These are phyloP conservation scores for Takifugu ocellatus DNA, from an alignment of 2,797 vertebrate species.

Conservation along the genomic window DNA sequence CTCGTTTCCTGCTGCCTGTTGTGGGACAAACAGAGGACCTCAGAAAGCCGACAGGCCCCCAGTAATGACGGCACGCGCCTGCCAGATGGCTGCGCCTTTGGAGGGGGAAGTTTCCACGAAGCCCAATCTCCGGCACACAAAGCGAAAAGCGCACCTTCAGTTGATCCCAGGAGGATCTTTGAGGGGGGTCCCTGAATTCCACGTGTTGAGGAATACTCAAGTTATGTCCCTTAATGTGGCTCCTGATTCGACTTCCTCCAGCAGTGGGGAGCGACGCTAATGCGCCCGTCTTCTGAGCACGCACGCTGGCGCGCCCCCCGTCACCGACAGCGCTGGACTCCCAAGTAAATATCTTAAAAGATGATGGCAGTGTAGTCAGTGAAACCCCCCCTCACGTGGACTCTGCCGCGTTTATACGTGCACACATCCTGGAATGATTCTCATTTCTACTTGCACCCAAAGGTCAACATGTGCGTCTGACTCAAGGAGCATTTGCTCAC, in stretches of 20 bases:
- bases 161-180: too few species aligned
- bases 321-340: background rate
- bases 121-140: too few species aligned
- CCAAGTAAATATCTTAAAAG: background rate
- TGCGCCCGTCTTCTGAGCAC: constrained; percentile 2
- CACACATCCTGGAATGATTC: constrained; percentile 53
- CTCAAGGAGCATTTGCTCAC: constrained; percentile 80
- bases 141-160: too few species aligned
- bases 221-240: too few species aligned
- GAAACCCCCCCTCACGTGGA: constrained; percentile 15
- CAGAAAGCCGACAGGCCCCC: too few species aligned
- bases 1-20: too few species aligned
- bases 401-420: constrained; percentile 39
- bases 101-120: too few species aligned
- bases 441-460: constrained; percentile 67
- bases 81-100: too few species aligned
- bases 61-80: too few species aligned
- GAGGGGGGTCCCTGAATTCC: too few species aligned
- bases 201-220: too few species aligned
- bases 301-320: background rate
- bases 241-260: background rate
- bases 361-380: constrained; percentile 17
- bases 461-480: constrained; percentile 76
- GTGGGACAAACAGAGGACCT: too few species aligned
- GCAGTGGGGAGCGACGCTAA: background rate